These are phyloP conservation scores for Cremastinae sp. DNA, from an alignment of 2,888 invertebrate genomes.

Conservation along the genomic window DNA sequence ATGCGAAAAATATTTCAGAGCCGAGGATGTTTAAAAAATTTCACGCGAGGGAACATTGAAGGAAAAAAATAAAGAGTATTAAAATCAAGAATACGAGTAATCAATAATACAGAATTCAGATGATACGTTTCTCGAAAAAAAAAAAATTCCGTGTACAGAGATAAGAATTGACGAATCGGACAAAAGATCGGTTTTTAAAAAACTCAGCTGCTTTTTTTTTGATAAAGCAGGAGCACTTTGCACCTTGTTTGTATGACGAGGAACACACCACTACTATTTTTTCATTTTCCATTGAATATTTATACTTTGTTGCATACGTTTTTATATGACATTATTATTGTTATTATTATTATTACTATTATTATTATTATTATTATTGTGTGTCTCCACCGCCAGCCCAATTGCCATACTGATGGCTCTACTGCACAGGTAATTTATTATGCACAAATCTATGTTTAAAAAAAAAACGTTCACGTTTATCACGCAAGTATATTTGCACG, in stretches of 20 bases:
- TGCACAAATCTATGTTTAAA: conserved; percentile 79
- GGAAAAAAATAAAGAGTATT: too few relatives aligned
- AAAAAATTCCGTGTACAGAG: conserved; percentile 25
- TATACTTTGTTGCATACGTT: conserved; percentile 79
- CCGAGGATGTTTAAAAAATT: too few relatives aligned
- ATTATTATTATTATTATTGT: conserved; percentile 83
- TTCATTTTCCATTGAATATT: conserved; percentile 75
- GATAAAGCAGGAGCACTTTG: conserved; percentile 60
- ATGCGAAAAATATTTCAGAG: too few relatives aligned
- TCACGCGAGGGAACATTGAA: too few relatives aligned
- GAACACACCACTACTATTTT: conserved; percentile 65
- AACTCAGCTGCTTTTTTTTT: conserved; percentile 45
- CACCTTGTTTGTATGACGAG: conserved; percentile 52
- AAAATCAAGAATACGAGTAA: too few relatives aligned
- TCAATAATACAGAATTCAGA: too few relatives aligned
- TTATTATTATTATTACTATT: conserved; percentile 82
- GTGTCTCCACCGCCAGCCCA: conserved; percentile 92
- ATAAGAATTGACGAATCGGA: conserved; percentile 16
- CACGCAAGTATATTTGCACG: conserved; percentile 73
- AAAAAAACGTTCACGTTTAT: conserved; percentile 54
- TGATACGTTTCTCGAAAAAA: too few relatives aligned
- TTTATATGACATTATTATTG: conserved; percentile 74
- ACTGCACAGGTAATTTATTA: conserved; percentile 92
- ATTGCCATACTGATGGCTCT: conserved; percentile 97
- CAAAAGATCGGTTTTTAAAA: conserved; percentile 48